These are phyloP conservation scores for Ligdia adustata DNA, from an alignment of 2,888 invertebrate species.

Conservation along the genomic window DNA sequence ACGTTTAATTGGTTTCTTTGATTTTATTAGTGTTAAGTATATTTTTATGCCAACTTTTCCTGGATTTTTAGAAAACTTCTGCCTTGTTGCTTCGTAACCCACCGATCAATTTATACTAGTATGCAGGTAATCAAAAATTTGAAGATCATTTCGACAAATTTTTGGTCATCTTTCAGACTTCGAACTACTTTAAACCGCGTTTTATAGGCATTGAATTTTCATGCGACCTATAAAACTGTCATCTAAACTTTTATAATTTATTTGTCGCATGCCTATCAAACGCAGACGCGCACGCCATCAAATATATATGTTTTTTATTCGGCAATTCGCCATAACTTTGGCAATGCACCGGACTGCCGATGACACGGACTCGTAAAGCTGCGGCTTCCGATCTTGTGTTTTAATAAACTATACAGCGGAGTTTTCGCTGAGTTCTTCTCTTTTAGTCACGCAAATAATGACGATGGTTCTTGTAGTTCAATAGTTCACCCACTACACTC, in stretches of 20 bases:
- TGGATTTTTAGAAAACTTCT: no score
- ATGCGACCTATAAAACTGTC: slow-evolving; percentile 22
- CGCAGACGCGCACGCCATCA: slow-evolving; percentile 30
- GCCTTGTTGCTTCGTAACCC: no score
- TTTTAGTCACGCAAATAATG: no score
- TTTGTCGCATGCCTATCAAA: slow-evolving; percentile 33
- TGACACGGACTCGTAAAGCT: slow-evolving; percentile 27
- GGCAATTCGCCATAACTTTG: slow-evolving; percentile 25
- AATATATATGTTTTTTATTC: slow-evolving; percentile 34
- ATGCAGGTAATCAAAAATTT: no score
- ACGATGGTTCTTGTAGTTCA: no score
- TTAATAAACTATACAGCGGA: no score
- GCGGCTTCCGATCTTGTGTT: slow-evolving; percentile 8
- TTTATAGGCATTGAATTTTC: slow-evolving; percentile 20
- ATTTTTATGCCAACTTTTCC: no score
- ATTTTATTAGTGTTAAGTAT: no score
- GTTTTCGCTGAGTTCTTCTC: no score
- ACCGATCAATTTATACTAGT: no score
- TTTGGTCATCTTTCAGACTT: slow-evolving; percentile 6
- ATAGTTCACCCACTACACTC: no score
- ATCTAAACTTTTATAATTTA: slow-evolving; percentile 26
- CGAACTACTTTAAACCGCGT: slow-evolving; percentile 4
- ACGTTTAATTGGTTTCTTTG: no score
- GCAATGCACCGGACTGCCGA: slow-evolving; percentile 30
- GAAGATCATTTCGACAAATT: not conserved